Evolutionary conservation across 2,113 vertebrate species (phyloP).

Genomic region (Prionailurus bengalensis): DNA sequence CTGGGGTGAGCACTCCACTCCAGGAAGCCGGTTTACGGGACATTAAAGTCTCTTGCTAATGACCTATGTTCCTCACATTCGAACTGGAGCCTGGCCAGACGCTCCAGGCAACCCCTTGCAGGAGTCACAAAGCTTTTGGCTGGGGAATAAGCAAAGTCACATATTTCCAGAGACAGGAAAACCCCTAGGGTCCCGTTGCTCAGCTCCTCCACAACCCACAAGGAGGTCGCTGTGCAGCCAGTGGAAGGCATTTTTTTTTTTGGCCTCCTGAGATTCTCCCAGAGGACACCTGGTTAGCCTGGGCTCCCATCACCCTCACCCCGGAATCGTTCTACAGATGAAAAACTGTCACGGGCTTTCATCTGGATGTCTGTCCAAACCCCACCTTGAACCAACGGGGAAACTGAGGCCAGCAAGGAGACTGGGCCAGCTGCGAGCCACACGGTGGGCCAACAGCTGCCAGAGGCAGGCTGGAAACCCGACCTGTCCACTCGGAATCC

Average conservation of each 20-base stretch:
- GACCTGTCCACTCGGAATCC: neutral
- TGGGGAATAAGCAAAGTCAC: conserved; percentile 45
- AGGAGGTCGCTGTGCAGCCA: neutral
- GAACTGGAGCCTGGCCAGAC: conserved; percentile 63
- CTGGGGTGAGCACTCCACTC: conserved; percentile 29
- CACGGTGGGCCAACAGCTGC: neutral
- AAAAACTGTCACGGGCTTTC: neutral
- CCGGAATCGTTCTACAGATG: neutral
- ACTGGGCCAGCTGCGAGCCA: neutral
- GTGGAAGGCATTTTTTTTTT: neutral
- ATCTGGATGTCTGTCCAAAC: neutral
- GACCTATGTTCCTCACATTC: conserved; percentile 61
- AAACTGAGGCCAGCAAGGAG: conserved; percentile 1
- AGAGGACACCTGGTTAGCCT: neutral
- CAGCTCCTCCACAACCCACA: conserved; percentile 27
- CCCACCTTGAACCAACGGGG: neutral
- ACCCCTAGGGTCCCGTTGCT: conserved; percentile 61
- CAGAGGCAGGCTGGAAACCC: neutral
- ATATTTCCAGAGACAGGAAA: conserved; percentile 75
- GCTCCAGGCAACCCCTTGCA: conserved; percentile 40
- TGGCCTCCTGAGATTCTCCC: neutral
- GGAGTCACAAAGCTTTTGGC: neutral
- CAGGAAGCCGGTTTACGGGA: conserved; percentile 48
- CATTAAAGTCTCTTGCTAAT: conserved; percentile 54
- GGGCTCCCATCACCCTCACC: neutral